Evolutionary conservation across 2,888 invertebrate genomes (phyloP).

Genomic region (Dilophus febrilis): DNA sequence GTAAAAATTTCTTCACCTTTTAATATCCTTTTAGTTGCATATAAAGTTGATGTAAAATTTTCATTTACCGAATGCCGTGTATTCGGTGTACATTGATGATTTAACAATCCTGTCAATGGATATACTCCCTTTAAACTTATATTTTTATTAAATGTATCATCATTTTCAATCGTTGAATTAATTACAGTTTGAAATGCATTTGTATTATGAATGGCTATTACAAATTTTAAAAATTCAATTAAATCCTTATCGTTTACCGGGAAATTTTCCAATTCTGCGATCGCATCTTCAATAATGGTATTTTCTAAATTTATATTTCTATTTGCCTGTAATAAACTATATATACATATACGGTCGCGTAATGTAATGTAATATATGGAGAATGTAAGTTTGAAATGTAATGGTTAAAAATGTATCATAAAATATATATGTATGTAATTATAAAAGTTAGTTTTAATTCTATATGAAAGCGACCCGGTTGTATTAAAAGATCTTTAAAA

Average conservation of each 20-base stretch:
- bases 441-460: background rate
- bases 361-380: no score
- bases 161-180: slow-evolving; percentile 14
- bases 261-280: slow-evolving; percentile 24
- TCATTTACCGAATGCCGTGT: slow-evolving; percentile 49
- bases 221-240: slow-evolving; percentile 22
- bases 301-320: slow-evolving; percentile 22
- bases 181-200: slow-evolving; percentile 27
- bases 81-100: slow-evolving; percentile 57
- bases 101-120: slow-evolving; percentile 48
- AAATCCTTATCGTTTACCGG: slow-evolving; percentile 22
- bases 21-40: slow-evolving; percentile 39
- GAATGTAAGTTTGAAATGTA: no score
- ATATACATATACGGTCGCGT: no score
- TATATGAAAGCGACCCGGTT: no score
- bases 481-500: no score
- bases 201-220: slow-evolving; percentile 28
- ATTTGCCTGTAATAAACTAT: slow-evolving; percentile 22
- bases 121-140: slow-evolving; percentile 44
- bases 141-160: slow-evolving; percentile 21
- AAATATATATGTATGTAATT: background rate
- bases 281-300: slow-evolving; percentile 23
- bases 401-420: background rate
- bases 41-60: slow-evolving; percentile 39
- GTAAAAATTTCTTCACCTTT: slow-evolving; percentile 52